Conservation (phyloP, 35 echinoderm and acorn worm genomes). For the Holothuria glaberrima region DNA sequence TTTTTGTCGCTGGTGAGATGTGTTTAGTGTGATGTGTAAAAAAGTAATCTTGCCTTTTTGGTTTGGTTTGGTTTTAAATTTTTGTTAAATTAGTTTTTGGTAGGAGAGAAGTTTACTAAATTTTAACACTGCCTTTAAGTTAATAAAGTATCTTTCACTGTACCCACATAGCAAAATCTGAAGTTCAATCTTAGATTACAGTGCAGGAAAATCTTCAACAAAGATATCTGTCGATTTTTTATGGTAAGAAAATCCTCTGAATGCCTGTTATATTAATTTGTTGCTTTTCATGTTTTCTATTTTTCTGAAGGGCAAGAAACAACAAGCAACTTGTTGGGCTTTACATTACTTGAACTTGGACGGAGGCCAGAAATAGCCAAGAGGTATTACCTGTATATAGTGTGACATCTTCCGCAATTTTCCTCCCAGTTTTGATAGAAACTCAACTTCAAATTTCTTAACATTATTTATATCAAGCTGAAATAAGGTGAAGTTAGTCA, state of each 20-base stretch:
- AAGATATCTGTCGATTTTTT: background rate
- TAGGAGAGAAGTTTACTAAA: background rate
- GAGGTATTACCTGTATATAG: background rate
- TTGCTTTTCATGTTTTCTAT: background rate
- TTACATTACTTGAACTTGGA: constrained; percentile 3
- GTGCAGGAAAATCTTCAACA: background rate
- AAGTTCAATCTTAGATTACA: background rate
- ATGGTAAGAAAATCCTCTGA: too few species aligned
- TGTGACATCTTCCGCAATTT: too few species aligned
- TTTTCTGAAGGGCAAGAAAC: constrained; percentile 18
- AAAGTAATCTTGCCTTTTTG: background rate
- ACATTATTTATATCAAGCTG: too few species aligned
- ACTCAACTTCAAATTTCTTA: too few species aligned
- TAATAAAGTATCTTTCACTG: too few species aligned
- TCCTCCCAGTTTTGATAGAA: too few species aligned
- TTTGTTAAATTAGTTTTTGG: background rate
- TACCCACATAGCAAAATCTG: too few species aligned
- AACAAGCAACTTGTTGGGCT: constrained; percentile 24
- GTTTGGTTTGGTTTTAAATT: background rate
- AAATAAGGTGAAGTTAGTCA: too few species aligned
- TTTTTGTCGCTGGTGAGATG: constrained; percentile 37
- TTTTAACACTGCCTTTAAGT: too few species aligned
- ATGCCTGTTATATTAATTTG: too few species aligned
- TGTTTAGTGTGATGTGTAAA: background rate
- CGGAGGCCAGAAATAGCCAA: constrained; percentile 9